Base-by-base conservation (phyloP, 2,113 vertebrate genomes). In the Albula goreensis region DNA sequence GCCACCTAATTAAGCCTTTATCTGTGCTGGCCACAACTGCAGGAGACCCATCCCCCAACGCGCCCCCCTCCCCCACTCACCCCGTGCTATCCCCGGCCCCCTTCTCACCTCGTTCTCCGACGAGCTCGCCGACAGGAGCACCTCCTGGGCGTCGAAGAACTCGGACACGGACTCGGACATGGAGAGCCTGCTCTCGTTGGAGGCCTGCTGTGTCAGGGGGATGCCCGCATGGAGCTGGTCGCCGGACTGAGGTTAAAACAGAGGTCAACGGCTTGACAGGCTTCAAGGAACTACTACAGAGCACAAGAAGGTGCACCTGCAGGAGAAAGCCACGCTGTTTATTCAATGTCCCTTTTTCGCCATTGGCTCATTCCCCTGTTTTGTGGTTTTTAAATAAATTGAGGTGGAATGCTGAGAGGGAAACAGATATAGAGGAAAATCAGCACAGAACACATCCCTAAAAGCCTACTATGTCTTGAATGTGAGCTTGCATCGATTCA, bases 151-250 rank as follows among this genome's bases (percentile, higher is more conserved):
- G 79, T 99, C 98, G 85, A 99, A 99, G 94, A 99, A 99, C 94
- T 99, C 98, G 0, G 98, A 99, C 88, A 99, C 96, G 0, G 98
- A 99, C 93, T 99, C 98, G 11, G 98, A 99, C 98, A 99, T 99
- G 92, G 98, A 99, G 83, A 99, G 97, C 89, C 98, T 96, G 92
- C 98, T 99, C 94, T 99, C 98, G 86, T 99, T 98, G 92, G 97
- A 96, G 90, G 97, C 97, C 95, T 99, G 98, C 93, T 99, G 98
- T 88, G 97, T 97, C 88, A 99, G 92, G 85, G 98, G 98, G 94
- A 99, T 97, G 90, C 91, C 96, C 90, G 97, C 96, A 81, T 96
- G 96, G 88, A 97, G 97, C 94, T 98, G 96, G 91, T 98, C 97
- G 78, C 94, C 93, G 0, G 94, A 91, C 98, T 99, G 94, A 25